Percentiles rank a stretch among this genome's conserved stretches.
Evolutionary conservation across 2,113 vertebrate genomes (phyloP).

Genomic region (Saiga tatarica): DNA sequence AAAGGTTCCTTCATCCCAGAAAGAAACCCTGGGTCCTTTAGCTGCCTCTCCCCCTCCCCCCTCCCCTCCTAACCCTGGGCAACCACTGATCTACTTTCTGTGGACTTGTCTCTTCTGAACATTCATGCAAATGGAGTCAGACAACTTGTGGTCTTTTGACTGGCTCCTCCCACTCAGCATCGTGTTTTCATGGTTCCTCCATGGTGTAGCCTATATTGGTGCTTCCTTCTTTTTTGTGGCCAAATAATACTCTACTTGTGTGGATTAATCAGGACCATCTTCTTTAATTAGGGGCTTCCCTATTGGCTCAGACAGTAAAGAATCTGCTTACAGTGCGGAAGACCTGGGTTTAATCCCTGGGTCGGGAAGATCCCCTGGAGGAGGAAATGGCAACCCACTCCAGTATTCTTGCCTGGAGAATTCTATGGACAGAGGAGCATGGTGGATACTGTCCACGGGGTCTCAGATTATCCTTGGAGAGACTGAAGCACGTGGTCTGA

Average conservation of each 20-base stretch:
- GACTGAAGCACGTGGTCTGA: not conserved
- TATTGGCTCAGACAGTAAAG: not conserved
- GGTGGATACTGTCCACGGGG: not conserved
- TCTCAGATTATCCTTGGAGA: not conserved
- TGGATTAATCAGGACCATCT: not conserved
- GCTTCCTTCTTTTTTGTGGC: not conserved
- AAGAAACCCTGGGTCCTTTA: not conserved
- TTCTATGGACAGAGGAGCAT: not conserved
- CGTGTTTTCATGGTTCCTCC: accelerated
- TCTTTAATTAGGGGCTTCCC: not conserved
- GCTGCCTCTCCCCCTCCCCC: accelerated
- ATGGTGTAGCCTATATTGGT: accelerated
- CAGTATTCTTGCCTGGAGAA: not conserved
- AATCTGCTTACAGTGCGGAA: not conserved
- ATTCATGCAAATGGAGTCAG: not conserved
- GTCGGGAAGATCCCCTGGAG: not conserved
- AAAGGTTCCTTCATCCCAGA: not conserved
- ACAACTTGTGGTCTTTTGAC: not conserved
- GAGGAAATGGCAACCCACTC: not conserved
- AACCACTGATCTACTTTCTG: not conserved
- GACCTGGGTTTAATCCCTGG: not conserved
- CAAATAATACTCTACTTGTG: accelerated
- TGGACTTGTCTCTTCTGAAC: not conserved
- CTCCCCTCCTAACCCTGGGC: no score
- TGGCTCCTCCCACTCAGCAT: accelerated